A percentile compares a stretch with the other conserved stretches of the same genome.
Evolutionary conservation across 2,888 invertebrate species (phyloP).

Genomic region (Saturnia pavonia): DNA sequence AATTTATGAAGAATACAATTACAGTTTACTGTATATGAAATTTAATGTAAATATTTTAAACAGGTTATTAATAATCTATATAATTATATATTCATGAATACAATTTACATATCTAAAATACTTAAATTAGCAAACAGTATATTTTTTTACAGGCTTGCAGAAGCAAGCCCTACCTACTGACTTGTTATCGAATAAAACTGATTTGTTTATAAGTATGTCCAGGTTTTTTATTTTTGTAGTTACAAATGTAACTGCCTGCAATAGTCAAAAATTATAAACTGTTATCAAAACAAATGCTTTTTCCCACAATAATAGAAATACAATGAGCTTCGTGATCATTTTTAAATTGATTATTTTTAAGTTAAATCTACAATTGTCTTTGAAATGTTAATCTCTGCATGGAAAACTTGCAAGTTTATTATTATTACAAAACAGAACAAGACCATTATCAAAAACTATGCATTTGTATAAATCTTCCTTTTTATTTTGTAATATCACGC

Average conservation of each 20-base stretch:
- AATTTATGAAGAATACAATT: not conserved
- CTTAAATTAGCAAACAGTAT: not conserved
- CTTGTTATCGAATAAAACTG: slow-evolving; percentile 1
- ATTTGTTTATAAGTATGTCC: not conserved
- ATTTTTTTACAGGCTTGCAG: not conserved
- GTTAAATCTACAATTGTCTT: not conserved
- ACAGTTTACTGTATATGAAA: not conserved
- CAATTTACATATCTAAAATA: slow-evolving; percentile 13
- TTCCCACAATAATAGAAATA: not conserved
- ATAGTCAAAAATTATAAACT: not conserved
- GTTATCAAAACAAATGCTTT: not conserved
- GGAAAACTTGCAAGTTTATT: no score
- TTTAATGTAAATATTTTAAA: not conserved
- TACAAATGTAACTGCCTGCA: not conserved
- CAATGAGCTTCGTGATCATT: not conserved
- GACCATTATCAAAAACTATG: not conserved
- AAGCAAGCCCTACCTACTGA: not conserved
- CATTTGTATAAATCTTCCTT: not conserved
- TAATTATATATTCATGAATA: not conserved
- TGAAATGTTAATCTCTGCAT: not conserved
- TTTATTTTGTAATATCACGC: not conserved
- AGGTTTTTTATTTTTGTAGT: not conserved
- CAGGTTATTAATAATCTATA: not conserved
- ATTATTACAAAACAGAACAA: not conserved
- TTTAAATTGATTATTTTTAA: not conserved